Evolutionary conservation across 2,113 vertebrate species (phyloP).

Genomic region (Tragelaphus buxtoni): DNA sequence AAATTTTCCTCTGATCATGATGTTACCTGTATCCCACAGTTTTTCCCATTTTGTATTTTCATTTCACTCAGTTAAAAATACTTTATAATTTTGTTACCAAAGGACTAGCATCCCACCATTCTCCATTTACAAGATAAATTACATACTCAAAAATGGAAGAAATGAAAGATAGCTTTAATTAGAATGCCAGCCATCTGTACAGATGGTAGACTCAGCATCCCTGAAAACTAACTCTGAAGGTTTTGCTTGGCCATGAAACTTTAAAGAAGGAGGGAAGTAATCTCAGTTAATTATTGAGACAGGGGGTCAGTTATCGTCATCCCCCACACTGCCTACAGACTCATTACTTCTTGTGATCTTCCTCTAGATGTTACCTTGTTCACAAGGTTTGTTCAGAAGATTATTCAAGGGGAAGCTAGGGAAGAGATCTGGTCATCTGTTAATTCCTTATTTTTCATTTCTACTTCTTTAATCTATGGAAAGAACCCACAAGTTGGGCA

Average conservation of each 20-base stretch:
- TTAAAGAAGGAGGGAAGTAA: neutral
- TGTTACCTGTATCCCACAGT: neutral
- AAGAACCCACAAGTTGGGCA: neutral
- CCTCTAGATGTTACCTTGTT: neutral
- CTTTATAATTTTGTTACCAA: neutral
- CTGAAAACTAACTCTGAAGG: neutral
- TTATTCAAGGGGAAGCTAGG: neutral
- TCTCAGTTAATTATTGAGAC: neutral
- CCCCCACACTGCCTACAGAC: neutral
- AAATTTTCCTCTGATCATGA: neutral
- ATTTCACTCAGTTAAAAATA: neutral
- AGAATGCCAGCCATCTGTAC: neutral
- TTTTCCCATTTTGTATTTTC: neutral
- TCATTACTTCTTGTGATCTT: neutral
- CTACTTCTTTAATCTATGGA: neutral
- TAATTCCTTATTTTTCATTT: neutral
- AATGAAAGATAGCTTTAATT: neutral
- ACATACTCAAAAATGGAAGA: neutral
- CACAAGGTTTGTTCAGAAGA: neutral
- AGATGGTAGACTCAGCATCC: neutral
- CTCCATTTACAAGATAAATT: neutral
- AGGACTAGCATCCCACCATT: neutral
- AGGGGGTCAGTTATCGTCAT: neutral
- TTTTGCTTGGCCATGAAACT: neutral
- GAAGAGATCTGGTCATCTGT: neutral